Evolutionary conservation across 2,888 invertebrate species (phyloP), one percentile per base, ranked within the genome.

Genomic region (Eurois occulta): DNA sequence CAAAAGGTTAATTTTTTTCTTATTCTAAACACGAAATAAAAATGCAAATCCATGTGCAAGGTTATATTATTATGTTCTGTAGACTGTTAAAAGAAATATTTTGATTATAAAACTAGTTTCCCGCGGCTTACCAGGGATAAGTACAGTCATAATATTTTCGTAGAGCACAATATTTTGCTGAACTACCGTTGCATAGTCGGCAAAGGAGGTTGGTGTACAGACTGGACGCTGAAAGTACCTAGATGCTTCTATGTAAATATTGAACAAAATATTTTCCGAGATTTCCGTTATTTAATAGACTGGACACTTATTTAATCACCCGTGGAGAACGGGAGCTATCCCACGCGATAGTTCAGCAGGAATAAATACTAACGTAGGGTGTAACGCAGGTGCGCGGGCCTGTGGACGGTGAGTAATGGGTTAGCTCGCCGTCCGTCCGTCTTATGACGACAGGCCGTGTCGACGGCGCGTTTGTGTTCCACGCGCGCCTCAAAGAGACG

Each of bases 91-190:
- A 69, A 76, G 35, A 77, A 77, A 81, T 78, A 81, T 75, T 85
- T 78, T 70, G 28, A 85, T 84, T 75, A 71, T 58, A 76, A 76
- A 78, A 78, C 77, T 76, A 70, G 83, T 87, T 85, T 80, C 70
- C 55, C 71, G 64, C 43, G 71, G 72, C 55, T 73, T 75, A 75
- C 55, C 67, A 75, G 72, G 64, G 46, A 77, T 78, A 73, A 77
- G 58, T 75, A 72, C 75, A 52, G 62, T 62, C 5, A 38, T 77
- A 68, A n/a, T n/a, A n/a, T n/a, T 35, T 73, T 66, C 66, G 75
- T 68, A 65, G 43, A 73, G 28, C 41, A 82, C n/a, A 64, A 66
- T 81, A 66, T 75, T 76, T 79, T 72, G 16, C 41, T 68, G 58
- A 28, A 75, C 35, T 2, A 72, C 65, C 1, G 38, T 48, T 11